Conservation (phyloP, 1,140 invertebrate genomes). For the Eubasilissa regina region DNA sequence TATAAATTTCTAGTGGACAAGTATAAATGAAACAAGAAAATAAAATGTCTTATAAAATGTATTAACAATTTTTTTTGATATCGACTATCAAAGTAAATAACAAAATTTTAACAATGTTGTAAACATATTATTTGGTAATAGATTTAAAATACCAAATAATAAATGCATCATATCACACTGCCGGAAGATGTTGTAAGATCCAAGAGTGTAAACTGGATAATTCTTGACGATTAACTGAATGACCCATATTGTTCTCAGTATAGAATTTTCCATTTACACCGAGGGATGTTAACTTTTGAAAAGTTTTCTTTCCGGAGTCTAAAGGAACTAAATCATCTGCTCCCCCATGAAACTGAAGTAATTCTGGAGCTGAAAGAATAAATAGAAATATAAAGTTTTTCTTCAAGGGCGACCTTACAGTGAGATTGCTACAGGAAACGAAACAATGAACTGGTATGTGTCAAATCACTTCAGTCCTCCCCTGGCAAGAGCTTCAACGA, state of each 20-base stretch:
- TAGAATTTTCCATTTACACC: slow-evolving; percentile 50
- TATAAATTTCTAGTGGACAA: no score
- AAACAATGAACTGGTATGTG: no score
- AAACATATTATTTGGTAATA: neutral
- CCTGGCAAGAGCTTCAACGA: no score
- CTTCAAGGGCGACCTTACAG: no score
- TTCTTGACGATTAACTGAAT: slow-evolving; percentile 33
- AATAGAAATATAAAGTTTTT: neutral
- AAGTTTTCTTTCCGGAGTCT: slow-evolving; percentile 50
- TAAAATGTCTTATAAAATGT: slow-evolving; percentile 3
- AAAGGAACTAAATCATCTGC: slow-evolving; percentile 54
- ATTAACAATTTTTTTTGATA: slow-evolving; percentile 6
- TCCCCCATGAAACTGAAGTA: slow-evolving; percentile 55
- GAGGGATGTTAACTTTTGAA: slow-evolving; percentile 42
- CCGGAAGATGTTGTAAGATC: slow-evolving; percentile 48
- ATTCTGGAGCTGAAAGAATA: slow-evolving; percentile 52
- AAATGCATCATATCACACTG: slow-evolving; percentile 16
- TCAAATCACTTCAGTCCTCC: no score
- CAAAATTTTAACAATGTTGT: neutral
- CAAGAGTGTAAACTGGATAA: slow-evolving; percentile 36
- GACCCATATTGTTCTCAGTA: slow-evolving; percentile 38
- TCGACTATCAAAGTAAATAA: slow-evolving; percentile 28
- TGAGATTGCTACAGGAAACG: no score
- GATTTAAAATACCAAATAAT: slow-evolving; percentile 3
- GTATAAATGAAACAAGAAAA: neutral